phyloP scores from a whole-genome alignment of 2,888 invertebrate genomes.

The Melanotus villosus region DNA sequence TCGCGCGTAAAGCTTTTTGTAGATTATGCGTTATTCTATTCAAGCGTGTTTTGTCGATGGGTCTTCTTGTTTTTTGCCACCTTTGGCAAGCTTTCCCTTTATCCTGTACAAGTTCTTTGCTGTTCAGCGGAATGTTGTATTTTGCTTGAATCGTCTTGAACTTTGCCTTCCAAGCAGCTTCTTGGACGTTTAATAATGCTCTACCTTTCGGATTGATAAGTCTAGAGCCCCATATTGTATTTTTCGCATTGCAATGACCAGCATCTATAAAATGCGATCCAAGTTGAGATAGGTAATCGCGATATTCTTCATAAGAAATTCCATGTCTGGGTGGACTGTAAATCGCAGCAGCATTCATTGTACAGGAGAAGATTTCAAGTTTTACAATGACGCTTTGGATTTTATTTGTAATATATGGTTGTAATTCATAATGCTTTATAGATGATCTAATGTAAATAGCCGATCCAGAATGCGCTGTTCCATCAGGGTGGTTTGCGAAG shows the following conservation, averaged over 20 bases:
- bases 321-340: constrained; percentile 3
- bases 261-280: neutral
- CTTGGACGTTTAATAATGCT: neutral
- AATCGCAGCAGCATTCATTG: neutral
- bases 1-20: neutral
- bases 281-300: neutral
- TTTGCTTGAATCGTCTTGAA: neutral
- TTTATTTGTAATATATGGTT: no score
- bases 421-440: no score
- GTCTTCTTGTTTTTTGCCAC: neutral
- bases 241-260: neutral
- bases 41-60: neutral
- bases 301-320: neutral
- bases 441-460: neutral
- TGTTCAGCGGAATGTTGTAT: neutral
- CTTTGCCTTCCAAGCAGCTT: neutral
- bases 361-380: neutral
- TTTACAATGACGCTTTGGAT: neutral
- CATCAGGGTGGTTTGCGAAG: neutral
- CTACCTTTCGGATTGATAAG: neutral
- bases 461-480: neutral
- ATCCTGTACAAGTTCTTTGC: neutral
- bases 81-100: neutral
- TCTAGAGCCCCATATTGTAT: neutral
- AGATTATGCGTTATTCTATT: neutral